Base-by-base conservation (phyloP, 2,113 vertebrate species). In the Albula glossodonta region DNA sequence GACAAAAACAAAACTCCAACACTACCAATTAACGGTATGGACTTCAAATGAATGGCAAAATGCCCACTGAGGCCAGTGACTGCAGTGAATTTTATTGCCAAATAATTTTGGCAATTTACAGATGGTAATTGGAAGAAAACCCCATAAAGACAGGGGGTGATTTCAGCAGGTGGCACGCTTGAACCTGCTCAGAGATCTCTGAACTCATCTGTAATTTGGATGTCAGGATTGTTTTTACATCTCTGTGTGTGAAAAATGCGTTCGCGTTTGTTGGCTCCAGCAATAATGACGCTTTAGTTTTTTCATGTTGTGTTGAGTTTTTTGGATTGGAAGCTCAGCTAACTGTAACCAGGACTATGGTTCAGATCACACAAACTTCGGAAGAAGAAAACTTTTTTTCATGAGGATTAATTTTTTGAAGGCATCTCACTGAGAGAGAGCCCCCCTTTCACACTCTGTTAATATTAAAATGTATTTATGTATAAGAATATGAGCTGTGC, bases 161-260 rank as follows among this genome's bases (percentile, higher is more conserved):
- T 85, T 83, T 81, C 22, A n/a, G 78, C 31, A 85, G 53, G 52
- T 77, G 51, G 51, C 91, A 81, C 87, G 92, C 83, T 19, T 0
- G 22, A 83, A 85, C 92, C 88, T 83, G 92, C 87, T 79, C 78
- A 84, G 80, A 90, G 89, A 93, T 92, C 85, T 89, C 83, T 48
- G 52, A 78, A 87, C 91, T 91, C 88, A 84, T 86, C 86, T 88
- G 89, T 93, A 91, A 92, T 93, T 93, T 91, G 90, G 87, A 91
- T 87, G 91, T 93, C 91, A 93, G 78, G 84, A 80, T 77, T 70
- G 31, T 89, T 87, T 82, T 89, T 87, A 82, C 84, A 84, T 79
- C 31, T 87, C 80, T 89, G 84, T 84, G 88, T 80, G 87, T 79
- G 85, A 82, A 90, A 87, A 88, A 78, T 9, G 49, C 84, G 49